A percentile compares a stretch with the other conserved stretches of the same genome.
phyloP scores from a whole-genome alignment of 2,888 invertebrate species.

The Oligia fasciuncula region DNA sequence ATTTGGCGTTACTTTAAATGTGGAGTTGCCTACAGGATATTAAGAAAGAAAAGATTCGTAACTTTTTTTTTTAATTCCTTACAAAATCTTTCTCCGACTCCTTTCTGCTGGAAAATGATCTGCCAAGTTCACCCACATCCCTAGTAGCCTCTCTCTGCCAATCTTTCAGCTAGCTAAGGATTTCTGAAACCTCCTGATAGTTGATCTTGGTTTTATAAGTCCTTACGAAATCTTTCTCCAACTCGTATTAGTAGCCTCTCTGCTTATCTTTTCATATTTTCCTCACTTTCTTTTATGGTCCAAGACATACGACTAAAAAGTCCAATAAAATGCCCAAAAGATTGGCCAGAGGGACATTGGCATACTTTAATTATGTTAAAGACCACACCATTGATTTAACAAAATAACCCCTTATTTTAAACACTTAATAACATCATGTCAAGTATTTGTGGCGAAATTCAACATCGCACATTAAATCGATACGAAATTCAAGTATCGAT shows the following conservation, averaged over 20 bases:
- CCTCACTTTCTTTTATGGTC: neutral
- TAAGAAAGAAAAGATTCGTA: neutral
- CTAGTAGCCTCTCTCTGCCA: neutral
- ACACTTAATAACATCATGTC: slow-evolving; percentile 50
- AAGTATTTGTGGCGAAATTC: slow-evolving; percentile 52
- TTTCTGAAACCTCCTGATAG: neutral
- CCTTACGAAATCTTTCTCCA: neutral
- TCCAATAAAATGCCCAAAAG: neutral
- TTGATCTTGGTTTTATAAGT: neutral
- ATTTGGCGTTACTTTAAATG: neutral
- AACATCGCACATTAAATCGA: slow-evolving; percentile 56
- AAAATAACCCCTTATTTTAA: slow-evolving; percentile 48
- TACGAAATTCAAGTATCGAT: slow-evolving; percentile 56
- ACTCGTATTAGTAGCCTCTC: neutral
- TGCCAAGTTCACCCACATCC: too few relatives aligned
- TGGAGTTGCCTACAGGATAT: too few relatives aligned
- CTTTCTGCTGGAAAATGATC: too few relatives aligned
- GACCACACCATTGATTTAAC: slow-evolving; percentile 36
- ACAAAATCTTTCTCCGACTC: too few relatives aligned
- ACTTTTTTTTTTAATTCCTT: neutral
- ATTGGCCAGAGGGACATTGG: slow-evolving; percentile 13
- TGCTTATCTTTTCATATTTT: neutral
- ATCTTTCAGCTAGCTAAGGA: neutral
- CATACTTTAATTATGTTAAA: slow-evolving; percentile 29
- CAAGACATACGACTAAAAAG: neutral